Evolutionary conservation across 2,888 invertebrate species (phyloP).

Genomic region (Nephrocerus scutellatus): DNA sequence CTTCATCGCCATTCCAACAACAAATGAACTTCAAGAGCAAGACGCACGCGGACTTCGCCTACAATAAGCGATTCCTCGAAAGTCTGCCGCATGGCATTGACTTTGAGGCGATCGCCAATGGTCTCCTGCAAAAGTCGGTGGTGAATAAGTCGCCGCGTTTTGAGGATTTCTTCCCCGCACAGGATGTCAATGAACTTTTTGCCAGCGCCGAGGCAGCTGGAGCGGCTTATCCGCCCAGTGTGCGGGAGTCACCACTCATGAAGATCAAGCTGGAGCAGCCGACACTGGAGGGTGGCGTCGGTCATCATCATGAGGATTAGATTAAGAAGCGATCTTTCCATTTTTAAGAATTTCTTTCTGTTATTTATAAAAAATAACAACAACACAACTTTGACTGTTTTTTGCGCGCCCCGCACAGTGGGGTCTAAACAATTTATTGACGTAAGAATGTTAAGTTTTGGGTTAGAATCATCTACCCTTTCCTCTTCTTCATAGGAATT

Average conservation of each 20-base stretch:
- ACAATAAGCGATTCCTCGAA: slow-evolving; percentile 42
- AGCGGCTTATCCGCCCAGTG: slow-evolving; percentile 24
- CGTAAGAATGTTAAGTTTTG: no score
- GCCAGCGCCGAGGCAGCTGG: slow-evolving; percentile 31
- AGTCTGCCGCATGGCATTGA: slow-evolving; percentile 44
- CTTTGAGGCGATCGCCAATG: slow-evolving; percentile 43
- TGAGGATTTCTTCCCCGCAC: slow-evolving; percentile 42
- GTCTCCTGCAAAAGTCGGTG: slow-evolving; percentile 42
- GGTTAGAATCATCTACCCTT: no score
- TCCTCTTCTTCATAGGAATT: no score
- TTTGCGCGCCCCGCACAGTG: no score
- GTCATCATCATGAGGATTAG: slow-evolving; percentile 44
- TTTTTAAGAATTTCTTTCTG: slow-evolving; percentile 15
- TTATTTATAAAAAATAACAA: no score
- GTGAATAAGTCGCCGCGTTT: slow-evolving; percentile 44
- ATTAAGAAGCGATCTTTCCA: slow-evolving; percentile 13
- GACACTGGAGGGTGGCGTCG: slow-evolving; percentile 36
- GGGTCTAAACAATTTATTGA: no score
- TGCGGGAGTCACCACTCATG: slow-evolving; percentile 38
- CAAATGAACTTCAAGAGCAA: slow-evolving; percentile 34
- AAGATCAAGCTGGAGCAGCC: slow-evolving; percentile 44
- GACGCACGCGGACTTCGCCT: slow-evolving; percentile 37
- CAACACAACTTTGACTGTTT: no score
- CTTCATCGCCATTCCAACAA: slow-evolving; percentile 34
- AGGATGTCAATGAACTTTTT: slow-evolving; percentile 41